Evolutionary conservation across 2,888 invertebrate species (phyloP).

Genomic region (Brachycybe producta): DNA sequence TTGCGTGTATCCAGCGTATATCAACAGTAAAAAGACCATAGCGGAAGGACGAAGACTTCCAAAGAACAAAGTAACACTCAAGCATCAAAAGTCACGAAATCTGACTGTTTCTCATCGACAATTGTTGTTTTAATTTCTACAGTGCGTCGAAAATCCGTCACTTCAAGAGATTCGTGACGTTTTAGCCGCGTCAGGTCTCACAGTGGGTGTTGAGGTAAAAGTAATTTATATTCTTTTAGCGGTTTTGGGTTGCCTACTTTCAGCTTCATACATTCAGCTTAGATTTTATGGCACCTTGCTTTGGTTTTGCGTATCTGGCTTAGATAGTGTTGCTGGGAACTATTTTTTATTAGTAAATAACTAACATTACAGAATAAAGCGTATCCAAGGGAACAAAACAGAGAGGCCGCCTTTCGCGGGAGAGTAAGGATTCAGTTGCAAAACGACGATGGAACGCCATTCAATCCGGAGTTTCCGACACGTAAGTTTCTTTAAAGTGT

Average conservation of each 20-base stretch:
- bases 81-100: not conserved
- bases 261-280: not conserved
- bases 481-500: slow-evolving; percentile 33
- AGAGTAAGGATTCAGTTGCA: slow-evolving; percentile 84
- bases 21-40: slow-evolving; percentile 82
- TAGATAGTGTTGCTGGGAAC: slow-evolving; percentile 16
- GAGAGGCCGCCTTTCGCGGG: slow-evolving; percentile 71
- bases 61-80: slow-evolving; percentile 47
- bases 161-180: slow-evolving; percentile 91
- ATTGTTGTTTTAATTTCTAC: slow-evolving; percentile 20
- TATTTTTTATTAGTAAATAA: not conserved
- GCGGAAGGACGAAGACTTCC: slow-evolving; percentile 77
- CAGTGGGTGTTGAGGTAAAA: slow-evolving; percentile 62
- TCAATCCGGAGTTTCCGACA: slow-evolving; percentile 54
- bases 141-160: slow-evolving; percentile 89
- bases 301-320: slow-evolving; percentile 11
- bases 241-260: slow-evolving; percentile 7
- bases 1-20: slow-evolving; percentile 90
- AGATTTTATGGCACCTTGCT: not conserved
- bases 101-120: not conserved
- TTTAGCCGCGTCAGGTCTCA: slow-evolving; percentile 63
- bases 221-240: no score
- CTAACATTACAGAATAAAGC: slow-evolving; percentile 51
- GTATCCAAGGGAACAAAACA: slow-evolving; percentile 79
- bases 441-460: slow-evolving; percentile 70